These are phyloP conservation scores for Halichoeres trimaculatus DNA, from an alignment of 2,113 vertebrate genomes.

Conservation along the genomic window DNA sequence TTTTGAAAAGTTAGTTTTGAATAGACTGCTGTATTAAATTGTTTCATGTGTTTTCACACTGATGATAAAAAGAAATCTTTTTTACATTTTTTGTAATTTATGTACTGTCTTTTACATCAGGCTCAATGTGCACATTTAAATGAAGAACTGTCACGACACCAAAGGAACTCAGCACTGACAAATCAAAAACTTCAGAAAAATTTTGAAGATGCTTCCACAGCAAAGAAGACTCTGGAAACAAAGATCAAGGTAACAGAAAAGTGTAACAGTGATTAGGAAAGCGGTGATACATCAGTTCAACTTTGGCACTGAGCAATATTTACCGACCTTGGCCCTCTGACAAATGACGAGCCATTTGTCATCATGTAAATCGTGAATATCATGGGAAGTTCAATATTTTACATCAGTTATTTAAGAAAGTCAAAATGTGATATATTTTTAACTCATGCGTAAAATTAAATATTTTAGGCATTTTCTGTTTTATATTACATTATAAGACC, in stretches of 20 bases:
- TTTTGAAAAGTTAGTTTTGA: conserved; percentile 19
- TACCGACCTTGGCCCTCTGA: too few relatives aligned
- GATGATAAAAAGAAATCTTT: background rate
- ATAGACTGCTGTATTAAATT: background rate
- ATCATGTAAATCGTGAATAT: too few relatives aligned
- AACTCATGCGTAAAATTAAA: too few relatives aligned
- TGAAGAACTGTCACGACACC: conserved; percentile 37
- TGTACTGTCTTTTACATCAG: conserved; percentile 52
- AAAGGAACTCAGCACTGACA: conserved; percentile 30
- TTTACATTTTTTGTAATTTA: too few relatives aligned
- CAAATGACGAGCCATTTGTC: too few relatives aligned
- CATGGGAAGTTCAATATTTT: too few relatives aligned
- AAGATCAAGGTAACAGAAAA: conserved; percentile 57
- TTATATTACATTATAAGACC: too few relatives aligned
- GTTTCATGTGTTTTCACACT: background rate
- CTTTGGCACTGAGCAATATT: too few relatives aligned
- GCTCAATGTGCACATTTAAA: conserved; percentile 36
- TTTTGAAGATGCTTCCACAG: conserved; percentile 51
- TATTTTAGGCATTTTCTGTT: too few relatives aligned
- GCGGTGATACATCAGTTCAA: background rate
- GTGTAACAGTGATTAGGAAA: conserved; percentile 7
- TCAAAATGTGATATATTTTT: too few relatives aligned
- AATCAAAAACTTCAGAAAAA: conserved; percentile 66
- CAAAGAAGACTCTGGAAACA: conserved; percentile 65
- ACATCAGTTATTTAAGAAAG: too few relatives aligned